Evolutionary conservation across 2,113 vertebrate genomes (phyloP).

Genomic region (Marcusenius ussheri): DNA sequence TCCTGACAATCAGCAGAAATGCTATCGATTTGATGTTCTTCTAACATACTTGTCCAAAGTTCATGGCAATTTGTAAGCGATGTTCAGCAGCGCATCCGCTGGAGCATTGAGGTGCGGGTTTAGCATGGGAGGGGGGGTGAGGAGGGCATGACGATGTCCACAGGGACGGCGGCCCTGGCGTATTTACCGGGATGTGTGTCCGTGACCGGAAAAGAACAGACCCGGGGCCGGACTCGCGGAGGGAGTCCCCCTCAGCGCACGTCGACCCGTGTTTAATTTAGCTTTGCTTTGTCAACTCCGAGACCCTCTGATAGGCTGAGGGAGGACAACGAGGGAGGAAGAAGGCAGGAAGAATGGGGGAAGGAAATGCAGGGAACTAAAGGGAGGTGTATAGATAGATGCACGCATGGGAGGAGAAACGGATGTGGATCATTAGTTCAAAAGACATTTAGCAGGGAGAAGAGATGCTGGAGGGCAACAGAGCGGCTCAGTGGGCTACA

Average conservation of each 20-base stretch:
- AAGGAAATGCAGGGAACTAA: constrained; percentile 14
- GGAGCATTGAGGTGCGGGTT: neutral
- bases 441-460: neutral
- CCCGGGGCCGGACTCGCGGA: neutral
- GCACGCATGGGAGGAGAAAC: constrained; percentile 7
- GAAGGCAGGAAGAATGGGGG: constrained; percentile 12
- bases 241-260: neutral
- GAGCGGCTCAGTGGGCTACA: neutral
- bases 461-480: neutral
- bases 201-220: neutral
- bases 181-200: neutral
- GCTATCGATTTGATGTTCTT: neutral
- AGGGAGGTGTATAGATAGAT: constrained; percentile 11
- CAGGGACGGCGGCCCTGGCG: neutral
- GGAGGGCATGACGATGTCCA: neutral
- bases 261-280: neutral
- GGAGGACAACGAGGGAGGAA: neutral
- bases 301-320: neutral
- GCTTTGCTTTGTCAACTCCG: neutral
- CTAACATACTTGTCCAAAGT: neutral
- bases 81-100: neutral
- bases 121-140: neutral
- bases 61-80: neutral
- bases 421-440: neutral
- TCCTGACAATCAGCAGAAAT: neutral